Evolutionary conservation across 1,140 invertebrate genomes (phyloP), one percentile per base, ranked within the genome.

Genomic region (Philaenus spumarius): DNA sequence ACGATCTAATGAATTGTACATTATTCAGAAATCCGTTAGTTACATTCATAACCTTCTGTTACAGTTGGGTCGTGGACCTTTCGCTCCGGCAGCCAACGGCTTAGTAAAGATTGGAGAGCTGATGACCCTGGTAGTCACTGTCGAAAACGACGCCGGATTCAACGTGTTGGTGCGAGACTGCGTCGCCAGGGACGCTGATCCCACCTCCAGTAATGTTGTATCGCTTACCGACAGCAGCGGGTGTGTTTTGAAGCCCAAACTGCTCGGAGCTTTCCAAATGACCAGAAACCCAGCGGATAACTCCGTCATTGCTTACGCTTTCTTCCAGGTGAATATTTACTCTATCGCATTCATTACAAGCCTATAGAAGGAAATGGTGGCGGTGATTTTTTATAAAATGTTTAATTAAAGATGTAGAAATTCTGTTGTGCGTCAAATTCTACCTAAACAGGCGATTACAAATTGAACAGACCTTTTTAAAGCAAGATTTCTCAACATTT

Each of bases 181-280:
- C 65, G 72, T 85, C 22, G 89, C 89, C 4, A 79, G 82, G 34
- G 88, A 92, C 64, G 61, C 56, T 11, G 56, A 66, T 37, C 62
- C 62, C 1, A 43, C 11, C 14, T 57, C 63, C 11, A 76, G 80
- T 4, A 72, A 77, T 0, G 80, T 77, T 1, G 78, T 90, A 9
- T 76, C 80, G 7, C 69, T 93, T 11, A 90, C 86, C 1, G 89
- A 93, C 67, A 80, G 81, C 45, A 76, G 82, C 30, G 90, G 90
- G 7, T 93, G 90, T 64, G 81, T 90, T 11, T 65, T 90, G 1
- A 90, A 90, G 71, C 84, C 87, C 0, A 92, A 92, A 72, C 67
- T 93, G 1, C 89, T 90, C 67, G 87, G 85, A 4, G 80, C 84
- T 2, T 90, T 90, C 82, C 85, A 88, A 66, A 88, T 87, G 64